These are phyloP conservation scores for Drosophila triauraria DNA, from an alignment of 1,140 invertebrate species.

Conservation along the genomic window DNA sequence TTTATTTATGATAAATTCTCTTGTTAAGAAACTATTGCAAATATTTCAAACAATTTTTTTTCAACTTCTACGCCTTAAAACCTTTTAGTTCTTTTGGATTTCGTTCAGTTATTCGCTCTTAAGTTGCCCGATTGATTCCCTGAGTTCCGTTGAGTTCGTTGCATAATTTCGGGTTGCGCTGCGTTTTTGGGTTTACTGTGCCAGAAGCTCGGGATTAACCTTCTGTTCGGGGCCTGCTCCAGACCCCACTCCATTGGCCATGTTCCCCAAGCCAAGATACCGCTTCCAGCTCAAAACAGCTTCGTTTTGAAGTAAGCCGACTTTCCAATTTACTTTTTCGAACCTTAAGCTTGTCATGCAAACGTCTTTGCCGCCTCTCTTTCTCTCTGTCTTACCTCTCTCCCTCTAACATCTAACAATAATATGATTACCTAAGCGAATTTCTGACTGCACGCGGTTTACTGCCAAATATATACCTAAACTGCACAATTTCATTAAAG, in stretches of 20 bases:
- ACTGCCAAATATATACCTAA: slow-evolving; percentile 61
- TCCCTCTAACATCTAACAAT: slow-evolving; percentile 52
- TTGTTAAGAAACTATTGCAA: slow-evolving; percentile 80
- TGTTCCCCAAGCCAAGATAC: slow-evolving; percentile 52
- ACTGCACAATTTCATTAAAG: slow-evolving; percentile 79
- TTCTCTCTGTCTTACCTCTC: slow-evolving; percentile 53
- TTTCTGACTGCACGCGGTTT: slow-evolving; percentile 81
- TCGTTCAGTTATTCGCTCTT: slow-evolving; percentile 46
- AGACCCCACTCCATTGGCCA: slow-evolving; percentile 42
- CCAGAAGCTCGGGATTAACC: slow-evolving; percentile 54
- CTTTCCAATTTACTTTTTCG: slow-evolving; percentile 74
- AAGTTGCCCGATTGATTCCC: slow-evolving; percentile 27
- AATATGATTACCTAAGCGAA: slow-evolving; percentile 59
- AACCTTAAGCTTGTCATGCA: slow-evolving; percentile 78
- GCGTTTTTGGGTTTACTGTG: slow-evolving; percentile 64
- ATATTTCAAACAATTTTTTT: slow-evolving; percentile 74
- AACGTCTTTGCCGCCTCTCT: slow-evolving; percentile 66
- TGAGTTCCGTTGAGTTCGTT: slow-evolving; percentile 42
- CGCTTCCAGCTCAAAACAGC: slow-evolving; percentile 67
- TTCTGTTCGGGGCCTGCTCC: slow-evolving; percentile 47
- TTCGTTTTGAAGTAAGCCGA: slow-evolving; percentile 77
- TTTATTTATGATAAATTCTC: slow-evolving; percentile 78
- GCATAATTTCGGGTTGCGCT: slow-evolving; percentile 74
- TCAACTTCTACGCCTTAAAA: slow-evolving; percentile 67
- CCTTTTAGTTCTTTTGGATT: slow-evolving; percentile 40